Evolutionary conservation across 2,888 invertebrate genomes (phyloP).

Genomic region (Marasmarcha lunaedactyla): DNA sequence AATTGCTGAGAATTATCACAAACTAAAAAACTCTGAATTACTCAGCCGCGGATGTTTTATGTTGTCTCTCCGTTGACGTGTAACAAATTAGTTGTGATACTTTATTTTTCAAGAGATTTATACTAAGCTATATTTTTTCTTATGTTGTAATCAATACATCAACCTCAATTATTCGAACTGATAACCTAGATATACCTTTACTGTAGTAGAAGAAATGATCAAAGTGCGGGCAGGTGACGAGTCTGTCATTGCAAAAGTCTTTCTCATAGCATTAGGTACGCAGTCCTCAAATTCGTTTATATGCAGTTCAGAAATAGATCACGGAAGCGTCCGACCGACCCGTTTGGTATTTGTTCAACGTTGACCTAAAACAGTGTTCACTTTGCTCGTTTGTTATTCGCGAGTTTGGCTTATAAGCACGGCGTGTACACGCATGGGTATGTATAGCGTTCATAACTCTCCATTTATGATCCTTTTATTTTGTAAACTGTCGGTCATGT

Average conservation of each 20-base stretch:
- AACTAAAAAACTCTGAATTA: too few relatives aligned
- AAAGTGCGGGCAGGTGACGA: constrained; percentile 4
- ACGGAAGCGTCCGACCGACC: constrained; percentile 67
- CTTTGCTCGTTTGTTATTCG: constrained; percentile 67
- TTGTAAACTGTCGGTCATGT: neutral
- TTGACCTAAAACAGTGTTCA: constrained; percentile 69
- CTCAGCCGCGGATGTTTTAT: constrained; percentile 1
- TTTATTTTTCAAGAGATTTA: too few relatives aligned
- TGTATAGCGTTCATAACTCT: too few relatives aligned
- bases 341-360: constrained; percentile 70
- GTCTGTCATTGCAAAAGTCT: constrained; percentile 33
- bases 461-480: neutral
- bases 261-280: constrained; percentile 30
- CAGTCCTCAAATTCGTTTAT: constrained; percentile 45
- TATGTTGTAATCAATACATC: too few relatives aligned
- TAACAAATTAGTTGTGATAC: too few relatives aligned
- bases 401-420: constrained; percentile 20
- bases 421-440: neutral
- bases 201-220: constrained; percentile 4
- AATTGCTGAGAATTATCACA: too few relatives aligned
- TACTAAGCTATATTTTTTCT: too few relatives aligned
- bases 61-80: too few relatives aligned
- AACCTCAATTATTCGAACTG: too few relatives aligned
- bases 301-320: constrained; percentile 65
- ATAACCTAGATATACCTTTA: too few relatives aligned